Conservation (phyloP, 2,888 invertebrate species). For the Crocallis elinguaria region DNA sequence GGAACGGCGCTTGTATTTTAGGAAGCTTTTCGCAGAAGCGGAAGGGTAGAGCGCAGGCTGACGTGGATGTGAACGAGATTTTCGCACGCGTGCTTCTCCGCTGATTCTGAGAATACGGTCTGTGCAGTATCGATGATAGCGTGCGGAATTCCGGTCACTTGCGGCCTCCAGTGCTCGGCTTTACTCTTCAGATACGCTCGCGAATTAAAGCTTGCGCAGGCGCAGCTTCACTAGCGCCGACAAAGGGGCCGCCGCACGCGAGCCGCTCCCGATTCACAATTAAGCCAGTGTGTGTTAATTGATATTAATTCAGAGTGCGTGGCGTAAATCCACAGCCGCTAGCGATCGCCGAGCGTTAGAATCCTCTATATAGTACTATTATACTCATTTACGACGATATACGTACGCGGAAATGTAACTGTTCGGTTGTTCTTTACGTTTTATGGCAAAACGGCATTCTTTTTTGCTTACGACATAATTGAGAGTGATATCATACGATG, state of each 20-base stretch:
- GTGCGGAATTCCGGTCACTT: slow-evolving; percentile 29
- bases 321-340: slow-evolving; percentile 60
- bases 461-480: slow-evolving; percentile 12
- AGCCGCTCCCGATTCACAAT: slow-evolving; percentile 80
- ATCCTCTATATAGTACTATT: slow-evolving; percentile 11
- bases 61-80: slow-evolving; percentile 32
- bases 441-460: slow-evolving; percentile 11
- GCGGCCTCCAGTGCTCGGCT: slow-evolving; percentile 21
- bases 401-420: not conserved
- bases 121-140: slow-evolving; percentile 30
- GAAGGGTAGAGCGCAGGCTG: slow-evolving; percentile 49
- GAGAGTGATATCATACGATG: slow-evolving; percentile 30
- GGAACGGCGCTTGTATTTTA: slow-evolving; percentile 77
- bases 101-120: slow-evolving; percentile 31
- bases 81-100: slow-evolving; percentile 21
- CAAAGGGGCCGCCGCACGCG: slow-evolving; percentile 83
- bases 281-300: slow-evolving; percentile 84
- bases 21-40: slow-evolving; percentile 80
- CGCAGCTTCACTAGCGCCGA: slow-evolving; percentile 66
- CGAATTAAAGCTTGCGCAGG: slow-evolving; percentile 69
- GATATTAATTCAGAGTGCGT: slow-evolving; percentile 79
- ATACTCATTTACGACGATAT: not conserved
- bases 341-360: slow-evolving; percentile 32
- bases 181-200: slow-evolving; percentile 44
- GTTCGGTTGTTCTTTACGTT: slow-evolving; percentile 1